Evolutionary conservation across 2,888 invertebrate species (phyloP).

Genomic region (Trisateles emortualis): DNA sequence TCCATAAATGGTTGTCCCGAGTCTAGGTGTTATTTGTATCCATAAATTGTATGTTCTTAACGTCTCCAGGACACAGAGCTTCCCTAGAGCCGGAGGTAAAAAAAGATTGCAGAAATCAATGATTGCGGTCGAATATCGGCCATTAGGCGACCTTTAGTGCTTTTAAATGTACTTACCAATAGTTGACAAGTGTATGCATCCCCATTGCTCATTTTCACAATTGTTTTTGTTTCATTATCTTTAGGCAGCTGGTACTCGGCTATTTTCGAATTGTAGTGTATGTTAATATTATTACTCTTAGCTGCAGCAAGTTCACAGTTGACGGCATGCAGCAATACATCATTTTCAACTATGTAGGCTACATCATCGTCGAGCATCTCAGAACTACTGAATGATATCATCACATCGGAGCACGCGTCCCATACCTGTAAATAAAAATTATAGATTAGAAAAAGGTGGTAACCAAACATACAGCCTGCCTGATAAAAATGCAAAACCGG

Average conservation of each 20-base stretch:
- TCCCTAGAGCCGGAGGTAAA: no score
- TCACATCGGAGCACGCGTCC: slow-evolving; percentile 96
- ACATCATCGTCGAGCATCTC: slow-evolving; percentile 91
- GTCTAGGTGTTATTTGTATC: no score
- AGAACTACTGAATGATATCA: slow-evolving; percentile 93
- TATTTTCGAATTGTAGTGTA: slow-evolving; percentile 90
- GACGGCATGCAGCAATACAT: slow-evolving; percentile 92
- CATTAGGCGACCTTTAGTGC: no score
- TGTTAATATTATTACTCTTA: slow-evolving; percentile 86
- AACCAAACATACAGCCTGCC: background rate
- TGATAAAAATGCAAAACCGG: no score
- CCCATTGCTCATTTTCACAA: slow-evolving; percentile 89
- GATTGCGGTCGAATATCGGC: no score
- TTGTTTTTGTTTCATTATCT: slow-evolving; percentile 57
- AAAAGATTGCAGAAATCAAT: no score
- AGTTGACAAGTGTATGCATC: slow-evolving; percentile 88
- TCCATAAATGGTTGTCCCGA: no score
- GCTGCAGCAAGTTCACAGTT: slow-evolving; percentile 85
- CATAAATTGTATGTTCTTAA: no score
- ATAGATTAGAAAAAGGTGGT: background rate
- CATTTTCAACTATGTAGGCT: slow-evolving; percentile 98
- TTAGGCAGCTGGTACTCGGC: slow-evolving; percentile 87
- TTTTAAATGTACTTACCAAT: slow-evolving; percentile 90
- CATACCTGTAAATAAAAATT: slow-evolving; percentile 89
- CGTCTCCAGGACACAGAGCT: no score